A percentile compares a stretch with the other conserved stretches of the same genome.
Evolutionary conservation across 30 jellyfish, hydroid and myxozoan genomes (phyloP).

Genomic region (Mastigias papua): DNA sequence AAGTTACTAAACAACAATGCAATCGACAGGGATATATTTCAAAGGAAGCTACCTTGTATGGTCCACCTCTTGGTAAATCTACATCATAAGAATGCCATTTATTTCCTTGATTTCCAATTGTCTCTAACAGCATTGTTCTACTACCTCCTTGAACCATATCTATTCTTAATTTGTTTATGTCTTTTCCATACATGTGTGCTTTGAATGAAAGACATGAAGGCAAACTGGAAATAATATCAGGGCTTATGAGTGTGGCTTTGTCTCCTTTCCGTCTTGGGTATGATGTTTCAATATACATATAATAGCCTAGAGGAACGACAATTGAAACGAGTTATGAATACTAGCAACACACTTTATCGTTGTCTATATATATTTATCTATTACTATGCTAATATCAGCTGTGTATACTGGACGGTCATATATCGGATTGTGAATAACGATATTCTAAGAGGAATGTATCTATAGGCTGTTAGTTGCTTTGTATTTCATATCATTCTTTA

Average conservation of each 20-base stretch:
- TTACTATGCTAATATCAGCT: too few species aligned
- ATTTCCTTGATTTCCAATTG: slow-evolving; percentile 54
- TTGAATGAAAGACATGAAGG: slow-evolving; percentile 49
- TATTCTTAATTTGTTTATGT: slow-evolving; percentile 13
- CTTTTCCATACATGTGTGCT: slow-evolving; percentile 48
- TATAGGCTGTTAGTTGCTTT: neutral
- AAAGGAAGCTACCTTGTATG: neutral
- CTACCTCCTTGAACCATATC: slow-evolving; percentile 5
- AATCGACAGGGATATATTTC: neutral
- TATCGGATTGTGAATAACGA: too few species aligned
- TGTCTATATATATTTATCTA: too few species aligned
- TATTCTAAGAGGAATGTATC: too few species aligned
- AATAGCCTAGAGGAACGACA: slow-evolving; percentile 11
- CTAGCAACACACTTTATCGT: neutral
- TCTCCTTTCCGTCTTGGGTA: slow-evolving; percentile 63
- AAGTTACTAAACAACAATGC: too few species aligned
- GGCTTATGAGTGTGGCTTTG: slow-evolving; percentile 52
- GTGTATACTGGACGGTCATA: too few species aligned
- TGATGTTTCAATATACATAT: slow-evolving; percentile 62
- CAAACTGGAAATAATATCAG: neutral
- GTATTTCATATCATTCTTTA: neutral
- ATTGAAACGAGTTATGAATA: neutral
- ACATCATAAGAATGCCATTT: slow-evolving; percentile 24
- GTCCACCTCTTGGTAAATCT: slow-evolving; percentile 46
- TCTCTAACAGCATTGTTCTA: neutral